phyloP scores from a whole-genome alignment of 2,113 vertebrate genomes.

The Gambusia holbrooki region DNA sequence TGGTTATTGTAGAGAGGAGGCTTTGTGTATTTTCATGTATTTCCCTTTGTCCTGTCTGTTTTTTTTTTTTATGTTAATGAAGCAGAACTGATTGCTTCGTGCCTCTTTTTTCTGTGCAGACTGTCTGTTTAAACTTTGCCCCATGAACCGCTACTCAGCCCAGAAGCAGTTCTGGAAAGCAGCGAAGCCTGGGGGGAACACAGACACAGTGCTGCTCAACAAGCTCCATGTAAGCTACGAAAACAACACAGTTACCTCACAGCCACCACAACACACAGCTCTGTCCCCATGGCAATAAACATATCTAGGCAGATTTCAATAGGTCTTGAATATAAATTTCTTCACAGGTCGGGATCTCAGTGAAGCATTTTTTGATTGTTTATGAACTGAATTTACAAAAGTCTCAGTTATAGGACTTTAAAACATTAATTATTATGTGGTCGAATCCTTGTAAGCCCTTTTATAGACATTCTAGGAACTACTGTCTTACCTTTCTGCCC shows the following conservation, averaged over 20 bases:
- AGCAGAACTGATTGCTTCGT: neutral
- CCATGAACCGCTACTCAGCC: conserved; percentile 98
- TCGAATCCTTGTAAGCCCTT: conserved; percentile 30
- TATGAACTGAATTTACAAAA: neutral
- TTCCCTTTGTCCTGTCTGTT: neutral
- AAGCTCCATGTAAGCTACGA: conserved; percentile 90
- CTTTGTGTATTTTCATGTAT: neutral
- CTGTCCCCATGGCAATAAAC: conserved; percentile 1
- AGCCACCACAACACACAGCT: conserved; percentile 9
- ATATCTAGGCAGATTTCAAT: neutral
- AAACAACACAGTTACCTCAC: conserved; percentile 10
- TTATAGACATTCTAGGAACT: conserved; percentile 55
- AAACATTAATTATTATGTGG: conserved; percentile 12
- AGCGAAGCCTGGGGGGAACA: conserved; percentile 95
- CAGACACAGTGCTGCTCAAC: conserved; percentile 93
- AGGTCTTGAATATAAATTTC: neutral
- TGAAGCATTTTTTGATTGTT: neutral
- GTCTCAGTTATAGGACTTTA: neutral
- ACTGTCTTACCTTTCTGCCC: conserved; percentile 50
- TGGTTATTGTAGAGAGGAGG: neutral
- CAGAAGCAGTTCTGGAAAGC: conserved; percentile 99
- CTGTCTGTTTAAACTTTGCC: conserved; percentile 97
- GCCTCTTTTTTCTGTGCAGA: conserved; percentile 77
- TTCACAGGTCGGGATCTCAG: too few relatives aligned
- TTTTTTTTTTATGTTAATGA: neutral